phyloP scores from a whole-genome alignment of 2,888 invertebrate species.

The Hypselothyrea guttata region DNA sequence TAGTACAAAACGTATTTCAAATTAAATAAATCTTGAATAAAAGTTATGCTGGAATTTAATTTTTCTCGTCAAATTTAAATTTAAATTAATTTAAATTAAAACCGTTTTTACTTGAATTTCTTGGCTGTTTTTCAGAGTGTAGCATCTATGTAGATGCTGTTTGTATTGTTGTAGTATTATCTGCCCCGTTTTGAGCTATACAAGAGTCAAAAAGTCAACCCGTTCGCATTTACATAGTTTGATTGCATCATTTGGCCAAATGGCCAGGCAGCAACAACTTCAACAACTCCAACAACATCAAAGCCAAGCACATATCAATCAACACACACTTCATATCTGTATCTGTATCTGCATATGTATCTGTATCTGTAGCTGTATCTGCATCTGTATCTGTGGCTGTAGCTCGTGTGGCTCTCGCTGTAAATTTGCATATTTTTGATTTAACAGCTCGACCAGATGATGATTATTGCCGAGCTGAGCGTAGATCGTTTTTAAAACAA shows the following conservation, averaged over 20 bases:
- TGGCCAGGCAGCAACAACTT: conserved; percentile 61
- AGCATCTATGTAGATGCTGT: neutral
- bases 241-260: conserved; percentile 76
- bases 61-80: no score
- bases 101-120: no score
- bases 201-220: conserved; percentile 55
- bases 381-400: conserved; percentile 19
- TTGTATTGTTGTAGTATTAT: conserved; percentile 13
- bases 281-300: no score
- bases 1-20: no score
- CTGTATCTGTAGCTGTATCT: conserved; percentile 24
- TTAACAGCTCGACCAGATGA: conserved; percentile 66
- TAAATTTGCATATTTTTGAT: conserved; percentile 78
- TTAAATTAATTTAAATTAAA: no score
- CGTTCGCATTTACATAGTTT: conserved; percentile 71
- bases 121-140: no score
- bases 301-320: conserved; percentile 65
- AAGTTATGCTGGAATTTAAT: no score
- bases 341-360: conserved; percentile 25
- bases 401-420: conserved; percentile 56
- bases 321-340: conserved; percentile 37
- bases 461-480: conserved; percentile 46
- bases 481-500: conserved; percentile 39
- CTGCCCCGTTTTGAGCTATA: conserved; percentile 33
- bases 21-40: no score